Conservation (phyloP, 2,113 vertebrate genomes). For the Cnemophilus loriae region DNA sequence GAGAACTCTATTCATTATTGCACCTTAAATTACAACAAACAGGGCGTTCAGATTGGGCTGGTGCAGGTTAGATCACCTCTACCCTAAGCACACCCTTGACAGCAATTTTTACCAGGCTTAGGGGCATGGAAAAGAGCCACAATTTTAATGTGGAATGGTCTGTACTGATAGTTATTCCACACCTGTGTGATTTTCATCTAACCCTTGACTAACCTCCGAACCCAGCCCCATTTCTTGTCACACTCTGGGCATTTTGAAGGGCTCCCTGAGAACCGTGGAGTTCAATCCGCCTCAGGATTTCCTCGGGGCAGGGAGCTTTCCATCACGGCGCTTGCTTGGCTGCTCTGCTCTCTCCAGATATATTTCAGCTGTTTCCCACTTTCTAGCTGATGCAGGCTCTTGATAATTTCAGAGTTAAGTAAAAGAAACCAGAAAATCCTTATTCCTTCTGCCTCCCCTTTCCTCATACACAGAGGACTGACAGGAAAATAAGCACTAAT, state of each 20-base stretch:
- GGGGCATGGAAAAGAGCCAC: neutral
- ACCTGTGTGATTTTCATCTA: neutral
- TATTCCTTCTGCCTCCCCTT: neutral
- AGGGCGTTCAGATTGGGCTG: neutral
- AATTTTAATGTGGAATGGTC: neutral
- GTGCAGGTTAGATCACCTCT: neutral
- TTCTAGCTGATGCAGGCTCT: neutral
- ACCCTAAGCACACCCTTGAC: neutral
- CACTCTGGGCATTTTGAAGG: neutral
- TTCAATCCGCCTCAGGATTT: neutral
- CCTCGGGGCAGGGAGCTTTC: neutral
- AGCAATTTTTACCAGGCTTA: neutral
- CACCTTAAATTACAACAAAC: neutral
- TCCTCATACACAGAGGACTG: neutral
- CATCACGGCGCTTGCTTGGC: neutral
- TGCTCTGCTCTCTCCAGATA: neutral
- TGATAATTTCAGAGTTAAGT: neutral
- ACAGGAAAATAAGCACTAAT: conserved; percentile 56
- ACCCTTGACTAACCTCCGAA: neutral
- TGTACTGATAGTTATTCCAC: neutral
- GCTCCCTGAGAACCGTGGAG: neutral
- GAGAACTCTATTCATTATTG: neutral
- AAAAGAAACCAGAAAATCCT: conserved; percentile 37
- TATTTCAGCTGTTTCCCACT: neutral
- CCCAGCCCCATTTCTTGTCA: neutral